Evolutionary conservation across 2,113 vertebrate genomes (phyloP), one percentile per base, ranked within the genome.

Genomic region (Rhombomys opimus): DNA sequence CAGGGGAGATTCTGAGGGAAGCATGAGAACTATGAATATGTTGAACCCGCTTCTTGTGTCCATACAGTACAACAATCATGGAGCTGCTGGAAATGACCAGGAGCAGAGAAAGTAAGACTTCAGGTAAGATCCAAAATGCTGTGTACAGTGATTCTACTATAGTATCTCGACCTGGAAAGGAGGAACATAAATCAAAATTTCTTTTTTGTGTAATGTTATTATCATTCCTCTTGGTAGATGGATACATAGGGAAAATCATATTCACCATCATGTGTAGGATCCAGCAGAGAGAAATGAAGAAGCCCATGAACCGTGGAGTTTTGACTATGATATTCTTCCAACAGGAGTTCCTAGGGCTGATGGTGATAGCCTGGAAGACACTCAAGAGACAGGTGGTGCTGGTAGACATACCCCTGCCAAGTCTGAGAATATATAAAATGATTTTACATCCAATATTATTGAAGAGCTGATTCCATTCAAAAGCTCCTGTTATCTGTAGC

Each of bases 161-260:
- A 13, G 38, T 30, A 22, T 80, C 23, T 41, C 0, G 0, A 0
- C 9, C 32, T 68, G 0, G 4, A 35, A 23, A 12, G 20, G 12
- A 57, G 38, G 17, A 35, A 41, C 61, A 78, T 7, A 41, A 46
- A 15, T 38, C 50, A n/a, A 27, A 68, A 27, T 68, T 65, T 35
- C 7, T 68, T 87, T 20, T 78, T 50, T 35, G 18, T 63, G 82
- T 65, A 25, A 91, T n/a, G 8, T 30, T 88, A 32, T 22, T 76
- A 10, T 2, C 7, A 12, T 7, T 54, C 20, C 7, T 11, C 4
- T 15, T 70, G 23, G 4, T 22, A 14, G 5, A 2, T 1, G 4
- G 0, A 70, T 0, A 70, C 5, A 70, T 2, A 59, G 27, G 22
- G 25, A 68, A 73, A 87, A 81, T 23, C 0, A 1, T 15, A 68